These are phyloP conservation scores for Mesorhabditis sp. DNA, from an alignment of 2,888 invertebrate genomes.

Conservation along the genomic window DNA sequence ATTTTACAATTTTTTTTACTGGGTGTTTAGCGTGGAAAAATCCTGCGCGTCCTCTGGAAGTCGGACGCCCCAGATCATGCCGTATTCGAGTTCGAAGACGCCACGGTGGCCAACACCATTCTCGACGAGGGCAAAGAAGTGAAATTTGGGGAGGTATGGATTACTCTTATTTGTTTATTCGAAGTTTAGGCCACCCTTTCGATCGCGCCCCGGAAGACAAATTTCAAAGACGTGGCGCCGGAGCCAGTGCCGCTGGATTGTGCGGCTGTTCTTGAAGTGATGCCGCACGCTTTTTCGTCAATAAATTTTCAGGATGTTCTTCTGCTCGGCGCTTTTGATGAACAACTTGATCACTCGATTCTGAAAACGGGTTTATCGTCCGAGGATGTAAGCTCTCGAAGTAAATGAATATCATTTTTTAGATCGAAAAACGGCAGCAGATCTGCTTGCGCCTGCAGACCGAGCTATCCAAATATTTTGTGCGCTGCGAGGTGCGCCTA, in stretches of 20 bases:
- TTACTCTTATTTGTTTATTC: neutral
- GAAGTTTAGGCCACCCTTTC: neutral
- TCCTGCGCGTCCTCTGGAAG: neutral
- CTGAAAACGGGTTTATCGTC: neutral
- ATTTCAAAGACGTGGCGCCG: neutral
- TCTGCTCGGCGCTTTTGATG: neutral
- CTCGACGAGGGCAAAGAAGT: neutral
- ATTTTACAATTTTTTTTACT: neutral
- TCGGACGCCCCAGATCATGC: conserved; percentile 1
- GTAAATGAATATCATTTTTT: neutral
- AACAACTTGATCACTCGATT: neutral
- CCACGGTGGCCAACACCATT: neutral
- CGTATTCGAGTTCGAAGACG: neutral
- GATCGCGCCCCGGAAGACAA: neutral
- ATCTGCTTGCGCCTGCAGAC: neutral
- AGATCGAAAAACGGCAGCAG: neutral
- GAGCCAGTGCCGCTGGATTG: neutral
- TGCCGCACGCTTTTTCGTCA: neutral
- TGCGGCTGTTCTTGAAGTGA: neutral
- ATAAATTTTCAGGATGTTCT: neutral
- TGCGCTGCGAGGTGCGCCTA: neutral
- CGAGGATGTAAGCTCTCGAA: neutral
- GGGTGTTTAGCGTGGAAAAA: neutral
- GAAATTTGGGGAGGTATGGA: neutral
- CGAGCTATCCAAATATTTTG: conserved; percentile 4